A percentile compares a stretch with the other conserved stretches of the same genome.
Conservation (phyloP, 1,140 invertebrate species). For the Drosophila parvula region DNA sequence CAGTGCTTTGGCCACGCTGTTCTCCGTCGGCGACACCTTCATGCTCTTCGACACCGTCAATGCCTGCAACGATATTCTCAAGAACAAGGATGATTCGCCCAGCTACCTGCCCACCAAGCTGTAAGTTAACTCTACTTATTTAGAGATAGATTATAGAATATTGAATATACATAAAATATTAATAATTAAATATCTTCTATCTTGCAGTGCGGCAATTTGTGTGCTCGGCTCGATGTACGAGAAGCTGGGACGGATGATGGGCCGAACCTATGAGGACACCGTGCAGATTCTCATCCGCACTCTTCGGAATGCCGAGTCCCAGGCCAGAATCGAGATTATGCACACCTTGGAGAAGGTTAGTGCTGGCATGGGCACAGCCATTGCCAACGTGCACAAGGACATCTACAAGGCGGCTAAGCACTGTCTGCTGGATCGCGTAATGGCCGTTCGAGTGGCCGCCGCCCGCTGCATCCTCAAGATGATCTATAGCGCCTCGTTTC, state of each 20-base stretch:
- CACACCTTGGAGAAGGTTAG: slow-evolving; percentile 96
- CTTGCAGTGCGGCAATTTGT: slow-evolving; percentile 95
- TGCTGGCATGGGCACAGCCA: slow-evolving; percentile 94
- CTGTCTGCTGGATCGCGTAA: slow-evolving; percentile 94
- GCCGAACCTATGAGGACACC: slow-evolving; percentile 98
- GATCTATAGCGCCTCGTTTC: slow-evolving; percentile 93
- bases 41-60: slow-evolving; percentile 98
- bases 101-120: slow-evolving; percentile 96
- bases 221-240: slow-evolving; percentile 99
- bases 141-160: no score
- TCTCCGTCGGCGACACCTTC: slow-evolving; percentile 98
- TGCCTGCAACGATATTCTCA: slow-evolving; percentile 98
- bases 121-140: slow-evolving; percentile 86
- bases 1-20: slow-evolving; percentile 96
- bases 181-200: no score
- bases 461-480: slow-evolving; percentile 95
- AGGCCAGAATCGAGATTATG: slow-evolving; percentile 98
- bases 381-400: slow-evolving; percentile 94
- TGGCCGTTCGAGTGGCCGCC: slow-evolving; percentile 95
- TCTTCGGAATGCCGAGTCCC: slow-evolving; percentile 97
- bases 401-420: slow-evolving; percentile 95
- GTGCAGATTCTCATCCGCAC: slow-evolving; percentile 96
- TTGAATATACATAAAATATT: no score
- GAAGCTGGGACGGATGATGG: slow-evolving; percentile 98
- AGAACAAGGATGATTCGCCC: slow-evolving; percentile 98